A percentile compares a stretch with the other conserved stretches of the same genome.
phyloP scores from a whole-genome alignment of 1,140 invertebrate genomes.

The Penaeus chinensis region DNA sequence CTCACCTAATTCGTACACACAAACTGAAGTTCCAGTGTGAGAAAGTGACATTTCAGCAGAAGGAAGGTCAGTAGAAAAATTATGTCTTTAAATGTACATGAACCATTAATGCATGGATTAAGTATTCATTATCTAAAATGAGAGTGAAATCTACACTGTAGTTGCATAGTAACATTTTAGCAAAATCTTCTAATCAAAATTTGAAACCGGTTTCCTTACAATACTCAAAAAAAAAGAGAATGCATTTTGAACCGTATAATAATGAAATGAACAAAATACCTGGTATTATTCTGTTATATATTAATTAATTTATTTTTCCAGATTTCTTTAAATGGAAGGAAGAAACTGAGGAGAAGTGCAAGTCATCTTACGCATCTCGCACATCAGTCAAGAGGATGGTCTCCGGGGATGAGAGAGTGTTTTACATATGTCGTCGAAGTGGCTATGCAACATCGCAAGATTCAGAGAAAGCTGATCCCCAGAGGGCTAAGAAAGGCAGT shows the following conservation, averaged over 20 bases:
- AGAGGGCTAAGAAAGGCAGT: conserved; percentile 4
- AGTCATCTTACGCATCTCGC: conserved; percentile 30
- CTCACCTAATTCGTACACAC: conserved; percentile 27
- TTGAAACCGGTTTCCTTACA: too few relatives aligned
- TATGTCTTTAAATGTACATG: not conserved
- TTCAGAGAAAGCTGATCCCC: not conserved
- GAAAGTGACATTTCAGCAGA: conserved; percentile 44
- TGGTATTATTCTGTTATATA: too few relatives aligned
- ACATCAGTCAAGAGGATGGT: conserved; percentile 42
- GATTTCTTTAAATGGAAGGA: conserved; percentile 51
- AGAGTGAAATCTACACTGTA: too few relatives aligned
- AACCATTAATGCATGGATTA: not conserved
- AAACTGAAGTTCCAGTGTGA: conserved; percentile 28
- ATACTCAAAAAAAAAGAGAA: too few relatives aligned
- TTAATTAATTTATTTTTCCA: not conserved
- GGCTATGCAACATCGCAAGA: conserved; percentile 13
- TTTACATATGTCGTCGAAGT: conserved; percentile 44
- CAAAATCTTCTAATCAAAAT: too few relatives aligned
- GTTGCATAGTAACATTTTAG: too few relatives aligned
- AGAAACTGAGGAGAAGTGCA: conserved; percentile 41
- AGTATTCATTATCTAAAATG: not conserved
- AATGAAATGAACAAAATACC: not conserved
- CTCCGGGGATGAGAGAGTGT: conserved; percentile 36
- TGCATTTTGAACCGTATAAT: not conserved
- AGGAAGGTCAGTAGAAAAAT: conserved; percentile 37